Evolutionary conservation across 2,797 vertebrate species (phyloP).

Genomic region (Triplophysa bombifrons): DNA sequence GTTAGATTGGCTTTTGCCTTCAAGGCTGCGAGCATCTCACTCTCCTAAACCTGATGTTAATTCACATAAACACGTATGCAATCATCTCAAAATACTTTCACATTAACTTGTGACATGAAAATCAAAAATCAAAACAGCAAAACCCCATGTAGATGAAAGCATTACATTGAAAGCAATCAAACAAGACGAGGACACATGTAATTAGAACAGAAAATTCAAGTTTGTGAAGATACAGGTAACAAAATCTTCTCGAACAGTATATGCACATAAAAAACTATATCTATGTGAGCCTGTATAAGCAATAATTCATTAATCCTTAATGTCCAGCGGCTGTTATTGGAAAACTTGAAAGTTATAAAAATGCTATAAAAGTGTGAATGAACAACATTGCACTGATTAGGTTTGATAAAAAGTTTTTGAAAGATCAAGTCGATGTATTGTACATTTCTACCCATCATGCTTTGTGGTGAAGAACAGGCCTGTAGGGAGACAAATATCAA

Average conservation of each 20-base stretch:
- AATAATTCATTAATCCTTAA: background rate
- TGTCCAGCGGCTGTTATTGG: background rate
- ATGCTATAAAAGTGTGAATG: too few species aligned
- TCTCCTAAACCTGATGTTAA: background rate
- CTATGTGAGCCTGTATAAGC: background rate
- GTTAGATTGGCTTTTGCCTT: background rate
- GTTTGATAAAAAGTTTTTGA: too few species aligned
- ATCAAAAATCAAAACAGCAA: background rate
- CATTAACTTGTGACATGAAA: background rate
- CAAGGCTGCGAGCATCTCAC: slow-evolving; percentile 9
- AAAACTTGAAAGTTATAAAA: background rate
- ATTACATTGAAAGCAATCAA: background rate
- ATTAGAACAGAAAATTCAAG: too few species aligned
- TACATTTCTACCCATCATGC: background rate
- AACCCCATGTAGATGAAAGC: background rate
- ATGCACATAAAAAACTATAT: background rate
- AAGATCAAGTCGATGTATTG: too few species aligned
- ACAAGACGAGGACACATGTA: background rate
- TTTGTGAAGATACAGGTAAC: too few species aligned
- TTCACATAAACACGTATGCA: background rate
- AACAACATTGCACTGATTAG: too few species aligned
- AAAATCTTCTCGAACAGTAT: too few species aligned
- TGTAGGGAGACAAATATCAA: background rate
- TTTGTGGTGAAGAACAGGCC: background rate
- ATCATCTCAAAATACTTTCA: background rate